Percentiles rank a stretch among this genome's conserved stretches.
Evolutionary conservation across 2,888 invertebrate genomes (phyloP).

Genomic region (Pristionchus mayeri): DNA sequence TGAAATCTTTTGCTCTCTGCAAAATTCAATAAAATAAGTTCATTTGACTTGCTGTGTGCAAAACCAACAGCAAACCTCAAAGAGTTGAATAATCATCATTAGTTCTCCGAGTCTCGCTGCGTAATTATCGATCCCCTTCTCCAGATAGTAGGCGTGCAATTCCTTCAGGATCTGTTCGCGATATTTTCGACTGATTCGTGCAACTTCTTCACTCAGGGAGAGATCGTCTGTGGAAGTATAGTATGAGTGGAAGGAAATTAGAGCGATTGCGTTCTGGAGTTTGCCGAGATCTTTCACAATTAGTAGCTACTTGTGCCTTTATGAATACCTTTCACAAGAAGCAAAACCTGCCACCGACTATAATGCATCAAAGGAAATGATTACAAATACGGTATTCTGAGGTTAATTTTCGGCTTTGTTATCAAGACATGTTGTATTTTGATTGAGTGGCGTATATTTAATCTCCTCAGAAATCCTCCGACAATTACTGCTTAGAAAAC

Average conservation of each 20-base stretch:
- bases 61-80: background rate
- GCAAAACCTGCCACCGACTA: background rate
- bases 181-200: background rate
- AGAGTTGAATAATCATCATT: background rate
- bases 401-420: no score
- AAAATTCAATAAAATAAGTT: background rate
- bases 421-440: no score
- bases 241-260: no score
- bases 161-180: background rate
- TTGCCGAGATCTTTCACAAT: no score
- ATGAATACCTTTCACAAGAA: background rate
- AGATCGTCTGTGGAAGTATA: background rate
- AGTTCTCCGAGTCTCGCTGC: slow-evolving; percentile 3
- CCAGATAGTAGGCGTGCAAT: background rate
- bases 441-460: no score
- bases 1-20: background rate
- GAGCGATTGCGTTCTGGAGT: no score
- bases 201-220: background rate
- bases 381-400: no score
- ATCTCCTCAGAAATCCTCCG: no score
- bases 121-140: background rate
- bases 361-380: no score
- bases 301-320: no score
- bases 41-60: no score
- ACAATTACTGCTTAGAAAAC: no score